Evolutionary conservation across 2,888 invertebrate species (phyloP).

Genomic region (Thymelicus lineola): DNA sequence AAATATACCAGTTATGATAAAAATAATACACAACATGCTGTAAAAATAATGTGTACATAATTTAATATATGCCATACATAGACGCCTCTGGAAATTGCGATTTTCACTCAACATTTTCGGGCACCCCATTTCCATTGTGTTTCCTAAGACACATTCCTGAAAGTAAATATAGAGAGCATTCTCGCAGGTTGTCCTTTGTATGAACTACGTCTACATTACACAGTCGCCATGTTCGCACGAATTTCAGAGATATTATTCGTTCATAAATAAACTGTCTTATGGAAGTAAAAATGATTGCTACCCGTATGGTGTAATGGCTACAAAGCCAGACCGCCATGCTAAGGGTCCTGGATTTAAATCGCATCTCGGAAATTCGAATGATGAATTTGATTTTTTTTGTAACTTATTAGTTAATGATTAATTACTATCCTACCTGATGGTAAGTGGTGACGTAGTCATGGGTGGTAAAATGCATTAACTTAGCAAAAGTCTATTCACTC

Average conservation of each 20-base stretch:
- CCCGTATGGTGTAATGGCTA: too few species aligned
- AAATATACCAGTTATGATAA: too few species aligned
- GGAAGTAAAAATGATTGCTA: neutral
- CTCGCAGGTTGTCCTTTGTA: conserved; percentile 6
- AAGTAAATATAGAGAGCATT: conserved; percentile 5
- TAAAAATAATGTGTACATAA: neutral
- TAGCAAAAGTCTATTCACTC: too few species aligned
- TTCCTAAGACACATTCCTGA: conserved; percentile 9
- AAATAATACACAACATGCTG: too few species aligned
- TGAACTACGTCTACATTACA: conserved; percentile 4
- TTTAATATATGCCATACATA: neutral
- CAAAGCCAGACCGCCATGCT: too few species aligned
- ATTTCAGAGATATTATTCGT: conserved; percentile 3
- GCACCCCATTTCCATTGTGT: neutral
- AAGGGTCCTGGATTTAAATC: too few species aligned
- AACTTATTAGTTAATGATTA: too few species aligned
- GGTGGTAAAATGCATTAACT: too few species aligned
- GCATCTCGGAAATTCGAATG: too few species aligned
- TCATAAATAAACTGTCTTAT: neutral
- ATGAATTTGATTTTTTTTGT: too few species aligned
- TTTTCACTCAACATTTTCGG: conserved; percentile 1
- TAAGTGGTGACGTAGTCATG: too few species aligned
- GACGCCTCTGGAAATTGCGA: conserved; percentile 5
- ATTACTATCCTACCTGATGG: too few species aligned
- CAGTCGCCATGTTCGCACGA: neutral